Conservation (phyloP, 2,888 invertebrate species). For the Orgyia antiqua region DNA sequence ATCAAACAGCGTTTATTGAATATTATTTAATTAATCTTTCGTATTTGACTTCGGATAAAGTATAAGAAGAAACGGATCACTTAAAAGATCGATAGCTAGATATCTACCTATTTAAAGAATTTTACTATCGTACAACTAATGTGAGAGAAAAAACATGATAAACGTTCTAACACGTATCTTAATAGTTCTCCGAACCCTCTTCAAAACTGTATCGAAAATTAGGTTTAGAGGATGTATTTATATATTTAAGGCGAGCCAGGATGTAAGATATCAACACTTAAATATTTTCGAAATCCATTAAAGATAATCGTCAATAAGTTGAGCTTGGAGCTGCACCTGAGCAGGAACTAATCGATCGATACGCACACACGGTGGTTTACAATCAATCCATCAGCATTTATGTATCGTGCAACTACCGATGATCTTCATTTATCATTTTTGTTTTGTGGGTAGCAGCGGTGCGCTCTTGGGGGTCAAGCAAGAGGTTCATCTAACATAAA, state of each 20-base stretch:
- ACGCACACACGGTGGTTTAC: slow-evolving; percentile 65
- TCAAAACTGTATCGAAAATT: slow-evolving; percentile 28
- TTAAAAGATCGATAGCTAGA: slow-evolving; percentile 28
- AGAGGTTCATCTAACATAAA: slow-evolving; percentile 47
- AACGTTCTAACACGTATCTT: slow-evolving; percentile 34
- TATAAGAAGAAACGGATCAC: slow-evolving; percentile 29
- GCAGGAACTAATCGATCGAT: slow-evolving; percentile 73
- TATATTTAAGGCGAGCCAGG: slow-evolving; percentile 45
- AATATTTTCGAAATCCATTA: slow-evolving; percentile 66
- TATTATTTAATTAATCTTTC: slow-evolving; percentile 71
- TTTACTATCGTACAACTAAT: slow-evolving; percentile 22
- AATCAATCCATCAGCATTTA: slow-evolving; percentile 76
- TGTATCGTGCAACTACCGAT: slow-evolving; percentile 72
- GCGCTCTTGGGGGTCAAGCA: slow-evolving; percentile 64
- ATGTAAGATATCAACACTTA: slow-evolving; percentile 56
- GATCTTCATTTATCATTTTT: slow-evolving; percentile 75
- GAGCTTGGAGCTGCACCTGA: slow-evolving; percentile 49
- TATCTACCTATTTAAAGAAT: slow-evolving; percentile 22
- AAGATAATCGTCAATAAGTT: slow-evolving; percentile 66
- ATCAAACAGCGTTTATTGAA: slow-evolving; percentile 74
- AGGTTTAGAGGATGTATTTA: slow-evolving; percentile 46
- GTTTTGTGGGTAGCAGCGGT: slow-evolving; percentile 65
- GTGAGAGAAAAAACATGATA: slow-evolving; percentile 20
- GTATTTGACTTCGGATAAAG: slow-evolving; percentile 60
- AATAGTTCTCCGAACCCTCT: slow-evolving; percentile 23